These are phyloP conservation scores for Rostratula benghalensis DNA, from an alignment of 2,113 vertebrate genomes.

Conservation along the genomic window DNA sequence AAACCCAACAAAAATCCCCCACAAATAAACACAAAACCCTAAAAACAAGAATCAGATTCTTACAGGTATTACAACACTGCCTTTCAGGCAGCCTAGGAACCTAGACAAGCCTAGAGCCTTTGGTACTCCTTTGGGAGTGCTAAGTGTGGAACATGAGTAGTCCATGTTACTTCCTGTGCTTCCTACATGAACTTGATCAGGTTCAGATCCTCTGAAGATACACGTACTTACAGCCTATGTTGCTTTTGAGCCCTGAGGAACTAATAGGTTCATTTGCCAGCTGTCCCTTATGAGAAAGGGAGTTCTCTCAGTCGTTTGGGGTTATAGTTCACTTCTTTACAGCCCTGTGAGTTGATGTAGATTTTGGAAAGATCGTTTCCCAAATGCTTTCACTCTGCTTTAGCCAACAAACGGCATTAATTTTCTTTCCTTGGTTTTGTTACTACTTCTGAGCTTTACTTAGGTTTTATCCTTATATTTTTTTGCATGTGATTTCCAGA, in stretches of 20 bases:
- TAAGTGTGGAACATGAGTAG: background rate
- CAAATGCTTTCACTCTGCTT: background rate
- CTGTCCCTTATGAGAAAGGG: background rate
- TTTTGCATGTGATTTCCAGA: background rate
- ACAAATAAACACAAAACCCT: no score
- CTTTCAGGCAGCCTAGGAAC: background rate
- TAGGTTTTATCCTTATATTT: background rate
- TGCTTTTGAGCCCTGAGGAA: background rate
- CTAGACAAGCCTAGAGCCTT: background rate
- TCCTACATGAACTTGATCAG: background rate
- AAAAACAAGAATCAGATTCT: background rate
- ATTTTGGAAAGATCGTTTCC: background rate
- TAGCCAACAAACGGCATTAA: background rate
- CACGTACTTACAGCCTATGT: fast-evolving
- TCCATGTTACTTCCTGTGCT: background rate
- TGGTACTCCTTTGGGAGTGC: background rate
- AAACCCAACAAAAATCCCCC: no score
- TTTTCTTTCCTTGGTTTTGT: background rate
- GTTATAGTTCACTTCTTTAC: background rate
- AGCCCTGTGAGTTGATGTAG: background rate
- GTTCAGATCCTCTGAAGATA: background rate
- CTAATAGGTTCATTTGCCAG: fast-evolving
- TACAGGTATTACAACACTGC: fast-evolving
- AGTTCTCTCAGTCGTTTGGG: background rate
- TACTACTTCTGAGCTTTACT: background rate